These are phyloP conservation scores for Vanacampus margaritifer DNA, from an alignment of 2,113 vertebrate species.

Conservation along the genomic window DNA sequence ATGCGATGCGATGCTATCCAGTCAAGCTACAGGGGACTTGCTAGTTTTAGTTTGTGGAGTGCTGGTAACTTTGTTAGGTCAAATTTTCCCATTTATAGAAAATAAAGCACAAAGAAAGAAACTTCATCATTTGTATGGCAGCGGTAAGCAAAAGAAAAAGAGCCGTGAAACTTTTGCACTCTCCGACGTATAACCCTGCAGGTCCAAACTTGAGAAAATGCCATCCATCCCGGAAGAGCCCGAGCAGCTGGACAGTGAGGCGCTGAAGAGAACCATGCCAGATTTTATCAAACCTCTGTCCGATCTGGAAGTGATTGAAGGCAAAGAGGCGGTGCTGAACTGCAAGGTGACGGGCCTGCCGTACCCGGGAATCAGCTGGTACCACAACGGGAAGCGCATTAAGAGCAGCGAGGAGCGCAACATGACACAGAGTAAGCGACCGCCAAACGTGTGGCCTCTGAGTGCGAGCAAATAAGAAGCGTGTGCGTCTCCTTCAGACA, in stretches of 20 bases:
- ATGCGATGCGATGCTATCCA: no score
- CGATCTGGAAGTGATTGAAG: conserved; percentile 87
- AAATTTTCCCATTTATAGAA: no score
- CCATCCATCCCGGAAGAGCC: conserved; percentile 95
- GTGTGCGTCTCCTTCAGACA: conserved; percentile 74
- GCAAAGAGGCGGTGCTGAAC: conserved; percentile 82
- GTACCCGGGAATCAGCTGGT: conserved; percentile 92
- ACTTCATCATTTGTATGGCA: not conserved
- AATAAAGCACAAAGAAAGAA: not conserved
- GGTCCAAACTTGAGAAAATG: conserved; percentile 96
- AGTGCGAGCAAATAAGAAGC: conserved; percentile 9
- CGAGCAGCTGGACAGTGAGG: conserved; percentile 79
- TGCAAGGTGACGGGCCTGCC: conserved; percentile 89
- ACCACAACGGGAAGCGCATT: conserved; percentile 86
- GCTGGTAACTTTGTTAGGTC: no score
- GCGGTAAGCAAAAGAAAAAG: not conserved
- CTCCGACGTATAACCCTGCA: conserved; percentile 38
- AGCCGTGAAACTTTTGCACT: not conserved
- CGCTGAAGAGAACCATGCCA: conserved; percentile 87
- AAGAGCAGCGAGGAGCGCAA: conserved; percentile 85
- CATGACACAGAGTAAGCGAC: conserved; percentile 87
- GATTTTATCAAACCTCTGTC: conserved; percentile 88
- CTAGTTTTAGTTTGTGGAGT: no score
- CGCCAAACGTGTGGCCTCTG: no score
- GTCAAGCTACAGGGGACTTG: no score